These are phyloP conservation scores for Pandemis cinnamomeana DNA, from an alignment of 2,888 invertebrate genomes.

Conservation along the genomic window DNA sequence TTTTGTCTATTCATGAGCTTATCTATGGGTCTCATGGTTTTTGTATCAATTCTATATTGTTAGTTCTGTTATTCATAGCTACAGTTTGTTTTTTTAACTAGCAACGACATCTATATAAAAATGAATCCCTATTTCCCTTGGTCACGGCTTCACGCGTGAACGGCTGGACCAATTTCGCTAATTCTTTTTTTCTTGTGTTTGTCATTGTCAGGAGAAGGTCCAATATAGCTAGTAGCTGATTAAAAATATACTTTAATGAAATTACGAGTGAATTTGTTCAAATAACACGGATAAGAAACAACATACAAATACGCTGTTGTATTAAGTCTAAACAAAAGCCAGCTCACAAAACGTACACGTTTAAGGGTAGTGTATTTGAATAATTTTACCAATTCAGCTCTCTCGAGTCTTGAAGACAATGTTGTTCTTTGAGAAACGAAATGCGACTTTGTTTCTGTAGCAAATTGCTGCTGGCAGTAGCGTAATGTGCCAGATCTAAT, in stretches of 20 bases:
- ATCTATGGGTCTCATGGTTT: neutral
- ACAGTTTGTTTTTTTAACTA: neutral
- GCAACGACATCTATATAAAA: no score
- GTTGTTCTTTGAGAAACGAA: constrained; percentile 33
- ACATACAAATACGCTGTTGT: neutral
- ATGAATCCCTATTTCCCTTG: no score
- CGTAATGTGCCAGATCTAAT: neutral
- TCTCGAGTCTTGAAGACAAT: constrained; percentile 29
- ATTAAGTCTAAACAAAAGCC: constrained; percentile 1
- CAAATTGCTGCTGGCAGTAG: neutral
- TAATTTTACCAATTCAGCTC: constrained; percentile 31
- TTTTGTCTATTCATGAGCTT: neutral
- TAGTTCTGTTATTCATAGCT: no score
- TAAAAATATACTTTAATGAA: no score
- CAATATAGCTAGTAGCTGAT: no score
- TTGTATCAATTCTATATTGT: constrained; percentile 1
- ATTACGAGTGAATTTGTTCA: neutral
- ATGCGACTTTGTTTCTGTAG: constrained; percentile 11
- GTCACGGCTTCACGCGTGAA: no score
- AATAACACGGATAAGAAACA: neutral
- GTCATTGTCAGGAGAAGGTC: no score
- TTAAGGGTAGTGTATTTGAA: constrained; percentile 26
- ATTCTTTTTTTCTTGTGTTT: no score
- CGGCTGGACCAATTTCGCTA: no score
- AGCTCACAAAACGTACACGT: constrained; percentile 25